Evolutionary conservation across 2,113 vertebrate genomes (phyloP), one percentile per base, ranked within the genome.

Genomic region (Gobius niger): DNA sequence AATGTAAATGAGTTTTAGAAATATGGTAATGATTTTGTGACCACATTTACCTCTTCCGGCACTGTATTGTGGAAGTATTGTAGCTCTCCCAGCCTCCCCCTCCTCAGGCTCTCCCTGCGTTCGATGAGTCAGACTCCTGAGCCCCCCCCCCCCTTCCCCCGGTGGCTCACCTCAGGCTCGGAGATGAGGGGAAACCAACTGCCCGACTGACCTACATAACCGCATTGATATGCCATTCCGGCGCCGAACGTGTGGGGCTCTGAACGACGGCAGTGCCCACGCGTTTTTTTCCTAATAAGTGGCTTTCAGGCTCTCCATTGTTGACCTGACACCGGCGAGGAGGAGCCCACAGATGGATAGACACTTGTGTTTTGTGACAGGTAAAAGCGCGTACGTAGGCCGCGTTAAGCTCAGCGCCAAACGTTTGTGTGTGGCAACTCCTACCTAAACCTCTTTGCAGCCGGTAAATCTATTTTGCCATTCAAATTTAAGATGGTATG

Each of bases 131-230:
- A 88, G 70, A 60, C 34, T 12, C 57, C 73, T 53, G 8, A n/a
- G n/a, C n/a, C n/a, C n/a, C n/a, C n/a, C n/a, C n/a, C n/a, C n/a
- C n/a, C n/a, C n/a, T n/a, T n/a, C n/a, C n/a, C 64, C 77, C 80
- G 86, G 88, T 83, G 84, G 18, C 68, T 83, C 46, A 83, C 84
- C 68, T 82, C 82, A 70, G 78, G 81, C 78, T 2, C 64, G 71
- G 68, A 74, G 70, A 74, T 71, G 74, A 75, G 65, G 65, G 84
- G 24, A 34, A 83, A 75, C 82, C 73, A 85, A 85, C 79, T 87
- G 85, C 91, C 84, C 77, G 78, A 82, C 78, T 91, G 87, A 89
- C 87, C 86, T 87, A 89, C 77, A 88, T 88, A 54, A 72, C 75
- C 73, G 64, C 81, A 81, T 85, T 85, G 81, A 81, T 69, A 68